A percentile compares a stretch with the other conserved stretches of the same genome.
These are phyloP conservation scores for Tachyglossus aculeatus DNA, from an alignment of 2,797 vertebrate species.

Conservation along the genomic window DNA sequence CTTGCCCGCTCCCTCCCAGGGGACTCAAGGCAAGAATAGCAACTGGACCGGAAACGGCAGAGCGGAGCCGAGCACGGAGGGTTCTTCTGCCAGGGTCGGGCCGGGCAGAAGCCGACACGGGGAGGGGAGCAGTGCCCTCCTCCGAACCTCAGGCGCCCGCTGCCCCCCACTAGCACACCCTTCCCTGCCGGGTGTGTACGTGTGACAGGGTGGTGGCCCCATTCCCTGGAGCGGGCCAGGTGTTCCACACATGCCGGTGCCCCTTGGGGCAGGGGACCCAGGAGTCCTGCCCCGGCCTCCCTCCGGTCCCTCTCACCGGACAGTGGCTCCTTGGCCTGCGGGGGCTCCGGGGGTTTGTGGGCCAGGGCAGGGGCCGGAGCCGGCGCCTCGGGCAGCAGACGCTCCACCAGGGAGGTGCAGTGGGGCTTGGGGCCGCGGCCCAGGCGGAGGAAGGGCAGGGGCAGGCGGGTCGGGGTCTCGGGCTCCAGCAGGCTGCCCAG, in stretches of 20 bases:
- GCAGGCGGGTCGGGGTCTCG: neutral
- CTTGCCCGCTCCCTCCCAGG: constrained; percentile 51
- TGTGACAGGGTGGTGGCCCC: no score
- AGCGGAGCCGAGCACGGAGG: no score
- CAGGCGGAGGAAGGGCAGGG: constrained; percentile 83
- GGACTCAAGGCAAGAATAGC: constrained; percentile 46
- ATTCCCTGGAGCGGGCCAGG: no score
- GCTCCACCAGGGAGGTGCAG: constrained; percentile 74
- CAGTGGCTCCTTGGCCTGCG: constrained; percentile 58
- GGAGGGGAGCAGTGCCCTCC: neutral
- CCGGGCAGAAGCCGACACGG: neutral
- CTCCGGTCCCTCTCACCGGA: constrained; percentile 61
- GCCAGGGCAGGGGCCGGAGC: neutral
- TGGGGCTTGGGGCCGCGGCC: constrained; percentile 78
- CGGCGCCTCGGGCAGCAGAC: constrained; percentile 56
- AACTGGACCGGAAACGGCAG: constrained; percentile 33
- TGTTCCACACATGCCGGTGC: no score
- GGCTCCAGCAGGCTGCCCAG: constrained; percentile 6
- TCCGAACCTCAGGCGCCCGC: no score
- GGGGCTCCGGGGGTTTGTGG: neutral
- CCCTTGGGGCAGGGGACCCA: neutral
- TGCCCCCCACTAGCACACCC: neutral
- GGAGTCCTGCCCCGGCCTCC: neutral
- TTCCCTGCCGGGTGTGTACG: no score
- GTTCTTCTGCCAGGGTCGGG: neutral